These are phyloP conservation scores for Eledone cirrhosa DNA, from an alignment of 2,888 invertebrate species.

Conservation along the genomic window DNA sequence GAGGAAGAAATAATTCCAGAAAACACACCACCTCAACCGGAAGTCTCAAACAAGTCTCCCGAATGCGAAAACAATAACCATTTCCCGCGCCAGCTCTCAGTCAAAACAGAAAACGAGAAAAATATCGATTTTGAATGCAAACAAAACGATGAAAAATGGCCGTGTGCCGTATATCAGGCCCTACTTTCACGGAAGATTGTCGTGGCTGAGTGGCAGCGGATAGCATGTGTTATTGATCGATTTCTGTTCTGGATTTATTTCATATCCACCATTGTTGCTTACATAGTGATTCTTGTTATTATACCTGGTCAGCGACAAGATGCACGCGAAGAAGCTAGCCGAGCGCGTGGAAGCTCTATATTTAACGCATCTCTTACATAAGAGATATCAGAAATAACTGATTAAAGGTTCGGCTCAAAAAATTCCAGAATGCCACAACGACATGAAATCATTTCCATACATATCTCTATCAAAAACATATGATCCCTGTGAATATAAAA, in stretches of 20 bases:
- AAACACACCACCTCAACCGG: slow-evolving; percentile 11
- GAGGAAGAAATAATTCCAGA: slow-evolving; percentile 25
- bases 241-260: slow-evolving; percentile 62
- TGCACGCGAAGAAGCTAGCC: slow-evolving; percentile 12
- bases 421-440: too few species aligned
- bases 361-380: slow-evolving; percentile 17
- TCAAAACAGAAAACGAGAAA: slow-evolving; percentile 21
- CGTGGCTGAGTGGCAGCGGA: slow-evolving; percentile 63
- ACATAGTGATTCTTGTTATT: slow-evolving; percentile 58
- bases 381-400: not conserved
- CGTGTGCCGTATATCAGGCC: slow-evolving; percentile 29
- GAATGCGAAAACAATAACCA: slow-evolving; percentile 29
- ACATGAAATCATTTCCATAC: too few species aligned
- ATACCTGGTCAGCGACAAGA: slow-evolving; percentile 46
- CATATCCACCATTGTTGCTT: slow-evolving; percentile 57
- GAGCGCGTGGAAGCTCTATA: slow-evolving; percentile 5
- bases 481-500: too few species aligned
- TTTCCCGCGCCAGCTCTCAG: slow-evolving; percentile 22
- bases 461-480: too few species aligned
- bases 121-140: slow-evolving; percentile 20
- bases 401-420: too few species aligned
- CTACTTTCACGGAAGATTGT: slow-evolving; percentile 43
- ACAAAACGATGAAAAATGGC: slow-evolving; percentile 23
- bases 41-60: slow-evolving; percentile 20
- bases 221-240: slow-evolving; percentile 61